Base-by-base conservation (phyloP, 2,888 invertebrate genomes). In the Scaptomyza flava region DNA sequence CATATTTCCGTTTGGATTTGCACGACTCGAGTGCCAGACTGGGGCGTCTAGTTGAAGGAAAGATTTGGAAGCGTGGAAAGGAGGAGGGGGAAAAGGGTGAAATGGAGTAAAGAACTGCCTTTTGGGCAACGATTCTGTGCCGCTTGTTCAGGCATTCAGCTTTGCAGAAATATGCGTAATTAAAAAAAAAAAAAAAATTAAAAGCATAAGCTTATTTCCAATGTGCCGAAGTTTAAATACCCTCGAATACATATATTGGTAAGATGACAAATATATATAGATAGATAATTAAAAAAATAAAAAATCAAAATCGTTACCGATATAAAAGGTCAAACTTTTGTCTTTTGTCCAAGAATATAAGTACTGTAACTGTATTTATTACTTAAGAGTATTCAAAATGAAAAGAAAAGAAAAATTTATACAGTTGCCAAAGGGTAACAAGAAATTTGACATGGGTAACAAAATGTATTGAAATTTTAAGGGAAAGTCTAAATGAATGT, bases 1-100 rank as follows among this genome's bases (percentile, higher is more conserved):
- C 87, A 85, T 74, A 86, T 85, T 84, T 85, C 89, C 89, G 88
- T 82, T 82, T 87, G 82, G 82, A 87, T 82, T 82, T 82, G 71
- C 82, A 87, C 85, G 85, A 84, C 82, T 87, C 82, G 87, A 87
- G 82, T 79, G 75, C 68, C 72, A 67, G 54, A 48, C 57, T 20
- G 23, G 38, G 27, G 36, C 51, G 51, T 17, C 38, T 38, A 42
- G 14, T 20, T 38, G 30, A 42, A 0, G 48, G 23, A 20, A 6
- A 33, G 8, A 17, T 12, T 3, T 48, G 12, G 12, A 8, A 12
- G 12, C 7, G 7, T 31, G 31, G 14, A 2, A 27, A 2, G 5
- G 17, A 6, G 17, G 30, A 11, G 5, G n/a, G 17, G 23, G 8
- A 0, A 1, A 43, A 6, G n/a, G 23, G 43, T 12, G 42, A 8